Percentiles rank a stretch among this genome's conserved stretches.
These are phyloP conservation scores for Heterochromis multidens DNA, from an alignment of 2,113 vertebrate genomes.

Conservation along the genomic window DNA sequence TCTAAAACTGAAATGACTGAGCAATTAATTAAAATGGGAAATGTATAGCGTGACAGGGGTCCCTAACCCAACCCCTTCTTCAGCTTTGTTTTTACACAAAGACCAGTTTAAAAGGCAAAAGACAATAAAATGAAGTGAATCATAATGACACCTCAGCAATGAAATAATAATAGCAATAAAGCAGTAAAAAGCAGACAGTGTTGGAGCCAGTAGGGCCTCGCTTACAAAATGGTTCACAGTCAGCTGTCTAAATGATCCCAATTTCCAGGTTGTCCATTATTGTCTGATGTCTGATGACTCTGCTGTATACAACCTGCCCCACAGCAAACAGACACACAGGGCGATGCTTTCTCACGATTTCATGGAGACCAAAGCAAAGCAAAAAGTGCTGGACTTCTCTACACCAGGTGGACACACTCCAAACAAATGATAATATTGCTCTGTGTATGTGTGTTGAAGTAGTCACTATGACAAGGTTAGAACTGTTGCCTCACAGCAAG, in stretches of 20 bases:
- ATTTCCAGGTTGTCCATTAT: too few relatives aligned
- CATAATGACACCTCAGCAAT: not conserved
- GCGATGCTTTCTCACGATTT: too few relatives aligned
- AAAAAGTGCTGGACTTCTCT: too few relatives aligned
- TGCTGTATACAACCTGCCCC: too few relatives aligned
- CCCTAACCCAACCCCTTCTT: not conserved
- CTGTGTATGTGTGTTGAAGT: not conserved
- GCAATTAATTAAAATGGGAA: accelerated
- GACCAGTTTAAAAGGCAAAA: not conserved
- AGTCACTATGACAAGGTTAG: not conserved
- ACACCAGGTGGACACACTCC: not conserved
- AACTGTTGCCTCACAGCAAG: not conserved
- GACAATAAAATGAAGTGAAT: too few relatives aligned
- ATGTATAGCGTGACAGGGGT: not conserved
- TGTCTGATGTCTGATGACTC: too few relatives aligned
- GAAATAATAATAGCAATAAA: not conserved
- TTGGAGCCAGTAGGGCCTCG: not conserved
- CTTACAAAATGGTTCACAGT: too few relatives aligned
- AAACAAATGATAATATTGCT: accelerated
- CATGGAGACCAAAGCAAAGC: too few relatives aligned
- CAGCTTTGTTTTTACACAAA: not conserved
- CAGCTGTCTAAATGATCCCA: too few relatives aligned
- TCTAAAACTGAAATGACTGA: not conserved
- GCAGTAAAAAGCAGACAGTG: not conserved
- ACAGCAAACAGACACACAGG: too few relatives aligned